Conservation (phyloP, 2,888 invertebrate species). For the Clitarchus hookeri region DNA sequence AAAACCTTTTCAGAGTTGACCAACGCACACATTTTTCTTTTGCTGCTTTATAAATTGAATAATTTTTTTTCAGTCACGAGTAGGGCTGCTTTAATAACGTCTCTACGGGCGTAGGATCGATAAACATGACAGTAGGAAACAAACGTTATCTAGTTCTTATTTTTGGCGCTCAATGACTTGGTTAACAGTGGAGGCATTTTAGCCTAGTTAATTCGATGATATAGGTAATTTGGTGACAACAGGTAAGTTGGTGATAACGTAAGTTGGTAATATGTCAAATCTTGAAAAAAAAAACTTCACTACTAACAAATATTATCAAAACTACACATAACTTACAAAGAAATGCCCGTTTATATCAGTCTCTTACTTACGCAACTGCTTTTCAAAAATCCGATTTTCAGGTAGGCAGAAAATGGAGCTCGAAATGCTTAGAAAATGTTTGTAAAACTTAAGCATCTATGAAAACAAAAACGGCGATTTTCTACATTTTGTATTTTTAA, state of each 20-base stretch:
- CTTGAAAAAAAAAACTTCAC: not conserved
- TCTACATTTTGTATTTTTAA: not conserved
- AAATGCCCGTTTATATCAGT: not conserved
- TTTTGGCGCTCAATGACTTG: not conserved
- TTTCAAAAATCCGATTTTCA: not conserved
- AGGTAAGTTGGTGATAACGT: constrained; percentile 11
- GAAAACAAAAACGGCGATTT: not conserved
- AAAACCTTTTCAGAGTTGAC: not conserved
- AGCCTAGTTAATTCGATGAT: not conserved
- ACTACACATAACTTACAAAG: not conserved
- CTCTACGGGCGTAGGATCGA: not conserved
- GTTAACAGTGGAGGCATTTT: not conserved
- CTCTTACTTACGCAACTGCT: not conserved
- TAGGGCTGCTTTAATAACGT: not conserved
- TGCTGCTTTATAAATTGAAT: not conserved
- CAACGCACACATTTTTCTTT: not conserved
- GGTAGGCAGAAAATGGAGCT: constrained; percentile 1
- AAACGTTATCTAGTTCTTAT: not conserved
- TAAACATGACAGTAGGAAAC: not conserved
- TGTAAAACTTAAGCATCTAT: not conserved
- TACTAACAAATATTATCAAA: not conserved
- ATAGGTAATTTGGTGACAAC: not conserved
- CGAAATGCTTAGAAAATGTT: not conserved
- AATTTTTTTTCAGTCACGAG: not conserved
- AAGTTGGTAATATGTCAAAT: too few relatives aligned